A percentile compares a stretch with the other conserved stretches of the same genome.
Conservation (phyloP, 2,888 invertebrate genomes). For the Automeris io region DNA sequence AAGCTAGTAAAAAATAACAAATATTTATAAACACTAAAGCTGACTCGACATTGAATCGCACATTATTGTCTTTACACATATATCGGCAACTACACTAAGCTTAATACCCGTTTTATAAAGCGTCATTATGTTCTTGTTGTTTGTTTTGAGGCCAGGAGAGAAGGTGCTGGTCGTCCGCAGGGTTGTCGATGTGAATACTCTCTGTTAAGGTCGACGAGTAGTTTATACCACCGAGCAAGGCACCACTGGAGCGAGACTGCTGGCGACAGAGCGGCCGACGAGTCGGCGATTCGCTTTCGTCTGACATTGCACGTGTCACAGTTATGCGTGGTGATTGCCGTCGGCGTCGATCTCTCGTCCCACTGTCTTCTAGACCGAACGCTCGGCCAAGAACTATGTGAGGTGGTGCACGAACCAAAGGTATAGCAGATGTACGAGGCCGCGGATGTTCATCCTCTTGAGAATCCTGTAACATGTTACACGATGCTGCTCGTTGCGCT, state of each 20-base stretch:
- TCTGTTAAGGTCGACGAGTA: slow-evolving; percentile 66
- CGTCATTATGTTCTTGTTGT: slow-evolving; percentile 43
- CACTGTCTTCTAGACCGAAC: slow-evolving; percentile 69
- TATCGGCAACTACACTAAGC: slow-evolving; percentile 37
- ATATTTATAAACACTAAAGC: slow-evolving; percentile 45
- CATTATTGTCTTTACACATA: slow-evolving; percentile 60
- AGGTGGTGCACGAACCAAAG: slow-evolving; percentile 71
- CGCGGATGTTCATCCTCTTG: slow-evolving; percentile 59
- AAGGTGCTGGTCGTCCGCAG: slow-evolving; percentile 68
- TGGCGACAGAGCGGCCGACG: slow-evolving; percentile 65
- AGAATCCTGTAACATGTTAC: slow-evolving; percentile 81
- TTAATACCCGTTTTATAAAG: slow-evolving; percentile 61
- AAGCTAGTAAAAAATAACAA: slow-evolving; percentile 55
- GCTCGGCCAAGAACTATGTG: slow-evolving; percentile 79
- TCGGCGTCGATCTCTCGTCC: slow-evolving; percentile 48
- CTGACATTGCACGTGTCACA: slow-evolving; percentile 84
- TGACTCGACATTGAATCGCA: slow-evolving; percentile 52
- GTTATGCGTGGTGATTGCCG: slow-evolving; percentile 82
- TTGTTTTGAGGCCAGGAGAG: slow-evolving; percentile 74
- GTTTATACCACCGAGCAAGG: slow-evolving; percentile 59
- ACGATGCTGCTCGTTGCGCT: slow-evolving; percentile 80
- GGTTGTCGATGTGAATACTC: slow-evolving; percentile 37
- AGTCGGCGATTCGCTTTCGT: slow-evolving; percentile 81
- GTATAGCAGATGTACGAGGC: slow-evolving; percentile 59
- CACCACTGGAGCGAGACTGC: slow-evolving; percentile 70